Evolutionary conservation across 2,888 invertebrate genomes (phyloP).

Genomic region (Limenitis camilla): DNA sequence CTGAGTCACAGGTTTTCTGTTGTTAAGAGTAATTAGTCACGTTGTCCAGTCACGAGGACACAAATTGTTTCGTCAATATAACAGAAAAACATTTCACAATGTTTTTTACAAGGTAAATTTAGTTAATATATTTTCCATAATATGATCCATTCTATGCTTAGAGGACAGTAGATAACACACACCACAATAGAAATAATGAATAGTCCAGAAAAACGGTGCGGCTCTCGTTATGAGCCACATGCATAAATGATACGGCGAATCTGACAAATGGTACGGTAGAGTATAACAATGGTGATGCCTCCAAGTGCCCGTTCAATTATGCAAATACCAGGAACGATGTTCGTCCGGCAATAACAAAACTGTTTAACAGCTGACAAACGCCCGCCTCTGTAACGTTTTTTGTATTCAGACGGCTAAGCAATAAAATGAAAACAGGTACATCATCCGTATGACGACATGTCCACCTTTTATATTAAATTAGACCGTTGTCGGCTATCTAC

Average conservation of each 20-base stretch:
- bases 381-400: constrained; percentile 52
- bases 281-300: constrained; percentile 72
- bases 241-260: constrained; percentile 73
- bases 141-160: constrained; percentile 45
- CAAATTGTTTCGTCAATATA: background rate
- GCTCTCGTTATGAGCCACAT: constrained; percentile 68
- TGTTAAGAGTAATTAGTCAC: constrained; percentile 7
- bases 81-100: background rate
- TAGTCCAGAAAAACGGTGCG: constrained; percentile 65
- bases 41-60: constrained; percentile 4
- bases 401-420: constrained; percentile 57
- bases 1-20: constrained; percentile 24
- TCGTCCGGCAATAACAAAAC: constrained; percentile 71
- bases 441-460: constrained; percentile 58
- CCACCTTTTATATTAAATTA: constrained; percentile 70
- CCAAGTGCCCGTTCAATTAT: constrained; percentile 75
- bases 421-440: constrained; percentile 65
- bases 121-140: constrained; percentile 4
- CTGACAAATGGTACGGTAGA: constrained; percentile 73
- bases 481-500: constrained; percentile 62
- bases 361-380: constrained; percentile 72
- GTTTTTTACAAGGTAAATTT: background rate
- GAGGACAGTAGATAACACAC: constrained; percentile 55
- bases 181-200: constrained; percentile 70
- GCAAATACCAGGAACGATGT: constrained; percentile 70